Percentiles rank a stretch among this genome's conserved stretches.
Conservation (phyloP, 2,888 invertebrate genomes). For the Drosophila tanythrix region DNA sequence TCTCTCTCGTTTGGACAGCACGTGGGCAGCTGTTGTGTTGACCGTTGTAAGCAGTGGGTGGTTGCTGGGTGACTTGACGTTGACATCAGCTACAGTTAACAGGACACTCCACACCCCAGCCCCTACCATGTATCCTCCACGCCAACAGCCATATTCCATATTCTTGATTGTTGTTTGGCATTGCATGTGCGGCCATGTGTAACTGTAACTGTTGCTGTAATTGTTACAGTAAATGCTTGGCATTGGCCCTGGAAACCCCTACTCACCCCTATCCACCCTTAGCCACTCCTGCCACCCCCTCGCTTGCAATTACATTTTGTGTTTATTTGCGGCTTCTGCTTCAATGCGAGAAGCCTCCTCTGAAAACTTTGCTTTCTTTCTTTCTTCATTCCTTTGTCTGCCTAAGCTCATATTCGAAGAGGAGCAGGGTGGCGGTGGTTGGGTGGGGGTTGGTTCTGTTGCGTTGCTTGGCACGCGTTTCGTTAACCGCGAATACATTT, state of each 20-base stretch:
- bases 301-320: constrained; percentile 68
- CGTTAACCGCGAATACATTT: constrained; percentile 80
- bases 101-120: not conserved
- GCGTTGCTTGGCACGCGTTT: constrained; percentile 50
- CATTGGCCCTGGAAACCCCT: constrained; percentile 24
- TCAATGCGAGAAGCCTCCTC: constrained; percentile 35
- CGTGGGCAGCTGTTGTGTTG: constrained; percentile 11
- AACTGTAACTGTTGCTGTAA: constrained; percentile 34
- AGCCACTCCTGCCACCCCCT: not conserved
- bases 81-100: not conserved
- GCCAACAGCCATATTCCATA: constrained; percentile 10
- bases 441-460: not conserved
- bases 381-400: not conserved
- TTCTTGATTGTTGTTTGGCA: constrained; percentile 51
- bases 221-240: constrained; percentile 39
- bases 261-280: not conserved
- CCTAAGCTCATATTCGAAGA: constrained; percentile 44
- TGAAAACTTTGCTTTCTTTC: constrained; percentile 36
- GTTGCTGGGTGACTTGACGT: not conserved
- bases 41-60: constrained; percentile 5
- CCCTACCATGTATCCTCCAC: not conserved
- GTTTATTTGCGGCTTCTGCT: constrained; percentile 70
- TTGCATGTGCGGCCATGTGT: constrained; percentile 50
- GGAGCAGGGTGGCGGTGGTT: not conserved
- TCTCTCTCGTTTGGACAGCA: constrained; percentile 10